These are phyloP conservation scores for Lophotriccus pileatus DNA, from an alignment of 2,797 vertebrate genomes.

Conservation along the genomic window DNA sequence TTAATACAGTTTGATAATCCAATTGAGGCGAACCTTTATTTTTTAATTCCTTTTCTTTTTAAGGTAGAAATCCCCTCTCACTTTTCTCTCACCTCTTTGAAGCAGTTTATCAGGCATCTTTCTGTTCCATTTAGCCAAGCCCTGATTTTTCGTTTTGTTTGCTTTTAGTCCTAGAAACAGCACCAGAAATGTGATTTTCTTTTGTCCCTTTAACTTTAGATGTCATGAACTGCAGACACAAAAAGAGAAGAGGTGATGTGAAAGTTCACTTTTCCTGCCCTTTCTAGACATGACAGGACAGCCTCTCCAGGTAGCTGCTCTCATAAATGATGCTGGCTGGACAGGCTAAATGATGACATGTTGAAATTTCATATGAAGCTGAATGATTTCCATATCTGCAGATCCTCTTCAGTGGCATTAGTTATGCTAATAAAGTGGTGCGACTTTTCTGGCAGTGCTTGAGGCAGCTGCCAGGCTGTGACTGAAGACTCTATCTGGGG, in stretches of 20 bases:
- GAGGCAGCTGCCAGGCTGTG: slow-evolving; percentile 47
- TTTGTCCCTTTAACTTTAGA: not conserved
- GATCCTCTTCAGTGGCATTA: slow-evolving; percentile 23
- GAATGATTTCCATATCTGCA: slow-evolving; percentile 25
- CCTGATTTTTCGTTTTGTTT: not conserved
- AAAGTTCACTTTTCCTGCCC: not conserved
- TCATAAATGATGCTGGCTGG: not conserved
- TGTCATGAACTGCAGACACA: not conserved
- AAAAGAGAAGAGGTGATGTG: not conserved
- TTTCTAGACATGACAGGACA: not conserved
- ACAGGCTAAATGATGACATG: not conserved
- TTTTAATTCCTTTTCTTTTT: not conserved
- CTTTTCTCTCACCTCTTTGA: not conserved
- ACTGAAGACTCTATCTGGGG: slow-evolving; percentile 46
- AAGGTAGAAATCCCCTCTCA: not conserved
- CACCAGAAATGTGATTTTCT: not conserved
- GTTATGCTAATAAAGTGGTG: slow-evolving; percentile 59
- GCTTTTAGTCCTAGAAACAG: not conserved
- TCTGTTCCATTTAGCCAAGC: not conserved
- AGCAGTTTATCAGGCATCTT: not conserved
- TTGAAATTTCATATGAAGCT: slow-evolving; percentile 41
- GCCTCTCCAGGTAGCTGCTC: not conserved
- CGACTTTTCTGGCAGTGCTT: slow-evolving; percentile 28
- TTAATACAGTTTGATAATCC: not conserved
- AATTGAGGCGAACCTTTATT: not conserved